Percentiles rank a stretch among this genome's conserved stretches.
These are phyloP conservation scores for Nycteola revayana DNA, from an alignment of 2,888 invertebrate genomes.

Conservation along the genomic window DNA sequence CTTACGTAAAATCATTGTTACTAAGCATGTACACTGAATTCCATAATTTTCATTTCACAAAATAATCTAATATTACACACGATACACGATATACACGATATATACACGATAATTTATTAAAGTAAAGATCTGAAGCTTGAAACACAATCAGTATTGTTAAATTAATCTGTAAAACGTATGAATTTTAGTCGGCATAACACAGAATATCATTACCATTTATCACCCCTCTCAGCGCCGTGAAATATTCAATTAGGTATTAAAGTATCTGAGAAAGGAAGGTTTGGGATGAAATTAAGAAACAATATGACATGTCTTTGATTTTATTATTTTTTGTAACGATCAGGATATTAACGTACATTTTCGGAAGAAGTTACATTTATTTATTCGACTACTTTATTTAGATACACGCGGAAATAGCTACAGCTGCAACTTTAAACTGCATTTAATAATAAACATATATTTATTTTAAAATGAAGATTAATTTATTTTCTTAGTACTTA, in stretches of 20 bases:
- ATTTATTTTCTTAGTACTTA: too few species aligned
- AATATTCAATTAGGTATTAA: slow-evolving; percentile 51
- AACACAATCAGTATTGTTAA: slow-evolving; percentile 23
- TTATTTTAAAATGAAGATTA: too few species aligned
- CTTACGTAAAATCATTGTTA: too few species aligned
- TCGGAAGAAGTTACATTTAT: slow-evolving; percentile 54
- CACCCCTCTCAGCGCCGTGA: slow-evolving; percentile 37
- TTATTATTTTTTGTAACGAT: slow-evolving; percentile 71
- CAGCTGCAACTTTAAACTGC: slow-evolving; percentile 53
- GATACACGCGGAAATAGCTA: slow-evolving; percentile 45
- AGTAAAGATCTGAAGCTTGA: slow-evolving; percentile 1
- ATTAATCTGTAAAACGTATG: slow-evolving; percentile 28
- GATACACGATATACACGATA: too few species aligned
- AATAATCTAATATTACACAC: too few species aligned
- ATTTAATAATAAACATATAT: too few species aligned
- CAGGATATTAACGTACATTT: slow-evolving; percentile 63
- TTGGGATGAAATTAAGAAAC: slow-evolving; percentile 43
- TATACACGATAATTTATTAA: too few species aligned
- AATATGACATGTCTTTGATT: slow-evolving; percentile 53
- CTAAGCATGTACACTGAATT: too few species aligned
- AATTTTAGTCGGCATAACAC: slow-evolving; percentile 34
- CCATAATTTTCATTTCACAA: too few species aligned
- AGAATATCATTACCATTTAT: slow-evolving; percentile 45
- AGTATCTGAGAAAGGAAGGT: slow-evolving; percentile 35
- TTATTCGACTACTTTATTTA: slow-evolving; percentile 51